Evolutionary conservation across 2,797 vertebrate genomes (phyloP).

Genomic region (Centropyge bicolor): DNA sequence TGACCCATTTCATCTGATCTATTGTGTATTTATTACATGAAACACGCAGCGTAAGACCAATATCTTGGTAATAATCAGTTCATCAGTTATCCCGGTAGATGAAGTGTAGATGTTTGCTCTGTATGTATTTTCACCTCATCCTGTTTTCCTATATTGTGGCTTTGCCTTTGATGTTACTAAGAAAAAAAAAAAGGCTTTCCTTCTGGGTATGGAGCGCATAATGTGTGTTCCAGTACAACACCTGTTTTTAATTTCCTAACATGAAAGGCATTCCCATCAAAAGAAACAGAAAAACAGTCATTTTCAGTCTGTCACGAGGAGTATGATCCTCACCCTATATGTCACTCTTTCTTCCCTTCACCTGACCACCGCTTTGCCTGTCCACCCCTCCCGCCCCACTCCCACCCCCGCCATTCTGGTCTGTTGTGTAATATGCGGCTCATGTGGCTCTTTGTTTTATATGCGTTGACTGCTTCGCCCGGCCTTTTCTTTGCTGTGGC

Average conservation of each 20-base stretch:
- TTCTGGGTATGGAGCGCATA: slow-evolving; percentile 87
- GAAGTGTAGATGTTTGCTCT: slow-evolving; percentile 48
- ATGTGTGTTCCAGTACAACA: slow-evolving; percentile 91
- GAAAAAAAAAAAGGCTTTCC: slow-evolving; percentile 86
- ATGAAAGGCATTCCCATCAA: slow-evolving; percentile 97
- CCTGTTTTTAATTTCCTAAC: slow-evolving; percentile 98
- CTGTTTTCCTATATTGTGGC: slow-evolving; percentile 85
- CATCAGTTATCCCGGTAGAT: slow-evolving; percentile 51
- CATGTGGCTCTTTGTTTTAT: slow-evolving; percentile 68
- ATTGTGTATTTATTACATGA: slow-evolving; percentile 12
- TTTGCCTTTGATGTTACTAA: slow-evolving; percentile 92
- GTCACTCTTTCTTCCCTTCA: slow-evolving; percentile 57
- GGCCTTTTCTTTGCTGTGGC: slow-evolving; percentile 76
- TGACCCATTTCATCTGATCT: neutral
- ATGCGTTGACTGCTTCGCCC: slow-evolving; percentile 60
- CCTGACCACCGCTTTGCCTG: slow-evolving; percentile 28
- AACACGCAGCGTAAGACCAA: neutral
- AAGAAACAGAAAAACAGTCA: slow-evolving; percentile 91
- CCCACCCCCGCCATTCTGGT: slow-evolving; percentile 10
- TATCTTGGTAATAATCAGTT: slow-evolving; percentile 23
- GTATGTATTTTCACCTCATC: slow-evolving; percentile 69
- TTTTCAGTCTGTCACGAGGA: slow-evolving; percentile 90
- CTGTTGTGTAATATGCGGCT: slow-evolving; percentile 58
- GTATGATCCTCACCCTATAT: slow-evolving; percentile 74
- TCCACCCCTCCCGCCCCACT: neutral